phyloP scores from a whole-genome alignment of 2,113 vertebrate genomes.

The Pseudolaguvia tuberculata region DNA sequence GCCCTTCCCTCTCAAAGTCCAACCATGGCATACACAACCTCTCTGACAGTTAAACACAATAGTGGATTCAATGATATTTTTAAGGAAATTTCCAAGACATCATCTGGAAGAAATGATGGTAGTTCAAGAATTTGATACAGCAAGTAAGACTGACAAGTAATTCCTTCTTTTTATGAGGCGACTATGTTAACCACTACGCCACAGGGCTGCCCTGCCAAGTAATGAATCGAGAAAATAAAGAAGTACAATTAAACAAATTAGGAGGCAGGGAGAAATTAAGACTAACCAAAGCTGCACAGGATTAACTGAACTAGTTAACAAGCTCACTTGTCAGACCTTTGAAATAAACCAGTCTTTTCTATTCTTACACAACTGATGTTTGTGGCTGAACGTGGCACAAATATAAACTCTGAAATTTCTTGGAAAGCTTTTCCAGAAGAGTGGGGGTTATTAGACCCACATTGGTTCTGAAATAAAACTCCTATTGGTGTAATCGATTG shows the following conservation, averaged over 20 bases:
- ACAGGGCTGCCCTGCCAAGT: too few species aligned
- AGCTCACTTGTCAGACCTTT: neutral
- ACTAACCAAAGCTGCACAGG: neutral
- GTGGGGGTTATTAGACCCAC: neutral
- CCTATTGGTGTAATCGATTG: neutral
- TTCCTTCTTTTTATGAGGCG: neutral
- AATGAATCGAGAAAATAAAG: too few species aligned
- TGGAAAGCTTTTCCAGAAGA: neutral
- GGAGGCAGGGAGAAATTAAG: neutral
- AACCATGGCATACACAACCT: slow-evolving; percentile 77
- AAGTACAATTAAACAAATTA: neutral
- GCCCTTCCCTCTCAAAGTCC: slow-evolving; percentile 62
- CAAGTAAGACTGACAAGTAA: slow-evolving; percentile 2
- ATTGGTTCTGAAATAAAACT: neutral
- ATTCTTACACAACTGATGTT: neutral
- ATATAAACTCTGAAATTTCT: neutral
- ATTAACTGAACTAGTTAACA: too few species aligned
- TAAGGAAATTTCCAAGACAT: too few species aligned
- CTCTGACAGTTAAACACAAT: slow-evolving; percentile 63
- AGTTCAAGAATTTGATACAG: too few species aligned
- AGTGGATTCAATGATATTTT: neutral
- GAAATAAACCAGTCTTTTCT: neutral
- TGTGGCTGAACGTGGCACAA: neutral
- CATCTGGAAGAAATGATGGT: neutral
- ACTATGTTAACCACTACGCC: too few species aligned